These are phyloP conservation scores for Cromileptes altivelis DNA, from an alignment of 2,113 vertebrate species.

Conservation along the genomic window DNA sequence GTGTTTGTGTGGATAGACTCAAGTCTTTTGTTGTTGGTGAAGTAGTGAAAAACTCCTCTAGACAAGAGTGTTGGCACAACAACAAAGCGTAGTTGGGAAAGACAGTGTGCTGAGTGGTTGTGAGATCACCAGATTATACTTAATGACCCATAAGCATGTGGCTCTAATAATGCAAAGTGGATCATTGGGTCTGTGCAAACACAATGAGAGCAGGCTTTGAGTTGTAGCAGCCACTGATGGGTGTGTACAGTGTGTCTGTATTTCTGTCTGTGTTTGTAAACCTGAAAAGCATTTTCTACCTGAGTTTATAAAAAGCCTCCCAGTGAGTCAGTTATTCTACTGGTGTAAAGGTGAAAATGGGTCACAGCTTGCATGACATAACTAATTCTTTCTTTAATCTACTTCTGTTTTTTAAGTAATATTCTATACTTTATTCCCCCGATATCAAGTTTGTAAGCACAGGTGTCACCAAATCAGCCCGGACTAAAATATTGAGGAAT, in stretches of 20 bases:
- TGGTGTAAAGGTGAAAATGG: background rate
- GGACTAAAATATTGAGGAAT: too few species aligned
- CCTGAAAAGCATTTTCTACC: background rate
- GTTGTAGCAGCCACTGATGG: background rate
- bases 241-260: slow-evolving; percentile 14
- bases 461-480: too few species aligned
- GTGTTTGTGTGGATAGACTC: background rate
- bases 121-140: slow-evolving; percentile 61
- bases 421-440: background rate
- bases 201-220: slow-evolving; percentile 21
- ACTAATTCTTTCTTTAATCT: background rate
- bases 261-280: background rate
- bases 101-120: slow-evolving; percentile 6
- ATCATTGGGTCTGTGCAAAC: slow-evolving; percentile 41
- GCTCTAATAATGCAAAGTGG: slow-evolving; percentile 44
- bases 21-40: background rate
- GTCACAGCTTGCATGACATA: background rate
- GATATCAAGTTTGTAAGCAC: background rate
- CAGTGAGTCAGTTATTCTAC: background rate
- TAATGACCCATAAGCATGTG: slow-evolving; percentile 57
- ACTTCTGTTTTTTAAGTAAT: background rate
- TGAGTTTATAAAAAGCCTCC: background rate
- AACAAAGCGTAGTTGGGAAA: slow-evolving; percentile 1
- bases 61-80: slow-evolving; percentile 7
- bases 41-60: slow-evolving; percentile 3